A percentile compares a stretch with the other conserved stretches of the same genome.
These are phyloP conservation scores for Erinaceus europaeus DNA, from an alignment of 2,113 vertebrate species.

Conservation along the genomic window DNA sequence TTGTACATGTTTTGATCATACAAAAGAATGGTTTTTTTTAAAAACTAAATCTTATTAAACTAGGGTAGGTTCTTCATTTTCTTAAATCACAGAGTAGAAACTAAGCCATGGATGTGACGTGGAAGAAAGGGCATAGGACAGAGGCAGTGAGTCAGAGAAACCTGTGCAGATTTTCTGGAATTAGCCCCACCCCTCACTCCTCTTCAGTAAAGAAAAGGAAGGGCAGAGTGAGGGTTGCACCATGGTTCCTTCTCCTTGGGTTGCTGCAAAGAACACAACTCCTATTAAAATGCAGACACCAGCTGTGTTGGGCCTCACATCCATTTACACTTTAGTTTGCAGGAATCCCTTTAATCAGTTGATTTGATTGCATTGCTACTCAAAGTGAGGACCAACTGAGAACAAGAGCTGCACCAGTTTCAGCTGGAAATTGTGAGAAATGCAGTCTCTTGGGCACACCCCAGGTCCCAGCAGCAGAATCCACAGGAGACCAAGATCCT, in stretches of 20 bases:
- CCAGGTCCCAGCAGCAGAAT: rapidly evolving
- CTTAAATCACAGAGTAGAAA: neutral
- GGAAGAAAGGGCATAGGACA: neutral
- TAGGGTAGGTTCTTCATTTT: neutral
- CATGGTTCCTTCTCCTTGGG: neutral
- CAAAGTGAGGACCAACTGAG: neutral
- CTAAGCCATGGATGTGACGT: neutral
- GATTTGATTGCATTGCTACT: constrained; percentile 34
- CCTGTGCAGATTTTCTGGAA: neutral
- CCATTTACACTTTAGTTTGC: constrained; percentile 51
- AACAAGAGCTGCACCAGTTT: too few species aligned
- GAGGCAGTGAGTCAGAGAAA: neutral
- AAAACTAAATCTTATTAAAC: neutral
- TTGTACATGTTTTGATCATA: neutral
- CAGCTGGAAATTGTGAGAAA: neutral
- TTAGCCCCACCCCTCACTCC: neutral
- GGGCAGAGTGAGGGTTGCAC: neutral
- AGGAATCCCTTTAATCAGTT: constrained; percentile 49
- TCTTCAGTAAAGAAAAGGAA: neutral
- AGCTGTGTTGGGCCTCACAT: constrained; percentile 31
- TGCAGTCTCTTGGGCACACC: neutral
- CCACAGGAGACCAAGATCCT: neutral
- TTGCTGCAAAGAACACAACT: neutral
- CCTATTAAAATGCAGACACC: constrained; percentile 33
- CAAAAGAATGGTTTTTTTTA: neutral